Percentiles rank a stretch among this genome's conserved stretches.
Evolutionary conservation across 2,113 vertebrate genomes (phyloP).

Genomic region (Dipodomys merriami): DNA sequence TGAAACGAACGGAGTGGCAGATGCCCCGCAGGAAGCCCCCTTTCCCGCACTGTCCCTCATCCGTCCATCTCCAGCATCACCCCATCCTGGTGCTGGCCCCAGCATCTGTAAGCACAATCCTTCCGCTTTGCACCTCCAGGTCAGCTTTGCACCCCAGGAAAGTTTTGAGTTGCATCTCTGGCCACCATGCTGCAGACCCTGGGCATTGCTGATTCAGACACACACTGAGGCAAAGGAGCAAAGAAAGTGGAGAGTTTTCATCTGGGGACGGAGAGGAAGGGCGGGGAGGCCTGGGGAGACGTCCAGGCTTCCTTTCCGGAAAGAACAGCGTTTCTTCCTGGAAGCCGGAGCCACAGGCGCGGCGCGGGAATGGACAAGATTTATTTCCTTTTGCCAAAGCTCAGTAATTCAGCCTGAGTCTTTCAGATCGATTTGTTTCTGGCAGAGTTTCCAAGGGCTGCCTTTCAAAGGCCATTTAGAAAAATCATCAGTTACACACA

Average conservation of each 20-base stretch:
- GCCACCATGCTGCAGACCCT: neutral
- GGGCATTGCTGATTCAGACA: constrained; percentile 80
- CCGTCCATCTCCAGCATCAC: no score
- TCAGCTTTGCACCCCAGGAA: constrained; percentile 41
- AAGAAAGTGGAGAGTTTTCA: constrained; percentile 82
- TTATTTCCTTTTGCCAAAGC: constrained; percentile 84
- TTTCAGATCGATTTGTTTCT: constrained; percentile 85
- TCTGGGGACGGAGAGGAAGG: constrained; percentile 56
- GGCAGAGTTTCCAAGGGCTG: constrained; percentile 82
- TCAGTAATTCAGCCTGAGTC: constrained; percentile 78
- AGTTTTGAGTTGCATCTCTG: neutral
- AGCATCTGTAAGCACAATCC: neutral
- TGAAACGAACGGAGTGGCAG: constrained; percentile 66
- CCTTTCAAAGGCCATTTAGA: constrained; percentile 81
- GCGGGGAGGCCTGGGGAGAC: constrained; percentile 41
- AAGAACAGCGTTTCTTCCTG: constrained; percentile 85
- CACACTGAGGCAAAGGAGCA: constrained; percentile 83
- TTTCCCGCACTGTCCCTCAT: neutral
- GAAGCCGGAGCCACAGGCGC: constrained; percentile 83
- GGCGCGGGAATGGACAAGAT: constrained; percentile 83
- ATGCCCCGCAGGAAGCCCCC: constrained; percentile 28
- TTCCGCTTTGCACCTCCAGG: neutral
- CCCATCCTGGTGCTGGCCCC: neutral
- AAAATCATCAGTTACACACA: constrained; percentile 66
- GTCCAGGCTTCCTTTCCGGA: constrained; percentile 86